Evolutionary conservation across 35 echinoderm and acorn worm species (phyloP).

Genomic region (Holothuria glaberrima): DNA sequence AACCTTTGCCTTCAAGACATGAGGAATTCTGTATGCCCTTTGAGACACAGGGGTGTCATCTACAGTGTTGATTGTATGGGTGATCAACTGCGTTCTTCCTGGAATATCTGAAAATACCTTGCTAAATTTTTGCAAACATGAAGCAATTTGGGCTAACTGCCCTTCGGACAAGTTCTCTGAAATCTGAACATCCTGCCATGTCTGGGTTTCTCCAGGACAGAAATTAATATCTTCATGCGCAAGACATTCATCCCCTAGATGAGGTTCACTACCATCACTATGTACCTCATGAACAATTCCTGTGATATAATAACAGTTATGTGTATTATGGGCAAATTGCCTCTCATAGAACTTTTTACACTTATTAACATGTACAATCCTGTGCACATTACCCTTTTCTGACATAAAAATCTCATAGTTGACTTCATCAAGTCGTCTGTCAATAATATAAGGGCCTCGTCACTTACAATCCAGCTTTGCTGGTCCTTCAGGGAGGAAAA

Average conservation of each 20-base stretch:
- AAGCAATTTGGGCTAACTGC: background rate
- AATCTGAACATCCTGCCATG: conserved; percentile 10
- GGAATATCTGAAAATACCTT: conserved; percentile 22
- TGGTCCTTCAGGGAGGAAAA: conserved; percentile 35
- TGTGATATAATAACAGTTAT: background rate
- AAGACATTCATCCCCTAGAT: background rate
- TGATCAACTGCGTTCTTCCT: background rate
- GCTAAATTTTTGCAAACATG: background rate
- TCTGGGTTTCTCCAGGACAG: background rate
- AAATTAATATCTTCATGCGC: background rate
- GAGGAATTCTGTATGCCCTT: conserved; percentile 55
- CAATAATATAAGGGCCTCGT: conserved; percentile 52
- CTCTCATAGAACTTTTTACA: conserved; percentile 13
- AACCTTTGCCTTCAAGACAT: conserved; percentile 8
- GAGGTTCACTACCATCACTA: background rate
- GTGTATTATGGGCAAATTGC: background rate
- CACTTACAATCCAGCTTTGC: conserved; percentile 52
- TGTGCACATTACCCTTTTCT: background rate
- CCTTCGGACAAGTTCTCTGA: background rate
- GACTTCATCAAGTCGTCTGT: conserved; percentile 27
- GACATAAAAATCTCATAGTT: conserved; percentile 33
- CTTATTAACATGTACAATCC: conserved; percentile 12
- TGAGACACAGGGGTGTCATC: background rate
- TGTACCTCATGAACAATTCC: background rate
- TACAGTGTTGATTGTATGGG: background rate